These are phyloP conservation scores for Lottia scabra DNA, from an alignment of 2,888 invertebrate species.

Conservation along the genomic window DNA sequence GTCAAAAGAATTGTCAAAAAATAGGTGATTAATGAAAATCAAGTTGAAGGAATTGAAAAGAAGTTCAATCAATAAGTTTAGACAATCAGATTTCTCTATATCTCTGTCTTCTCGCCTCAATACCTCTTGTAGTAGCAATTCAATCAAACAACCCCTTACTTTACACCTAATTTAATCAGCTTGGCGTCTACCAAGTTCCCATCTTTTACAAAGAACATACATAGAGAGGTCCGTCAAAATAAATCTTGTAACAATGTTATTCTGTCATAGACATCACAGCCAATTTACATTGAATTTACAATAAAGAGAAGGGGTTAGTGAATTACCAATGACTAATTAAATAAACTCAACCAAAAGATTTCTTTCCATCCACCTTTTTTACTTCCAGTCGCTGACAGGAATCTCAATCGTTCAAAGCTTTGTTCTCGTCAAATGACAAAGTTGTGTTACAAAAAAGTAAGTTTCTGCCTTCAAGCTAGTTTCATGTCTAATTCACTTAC, in stretches of 20 bases:
- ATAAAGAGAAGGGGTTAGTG: neutral
- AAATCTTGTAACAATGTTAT: constrained; percentile 3
- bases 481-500: no score
- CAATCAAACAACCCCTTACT: neutral
- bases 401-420: no score
- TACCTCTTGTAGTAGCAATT: neutral
- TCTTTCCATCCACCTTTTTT: no score
- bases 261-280: neutral
- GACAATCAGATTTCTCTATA: neutral
- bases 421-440: no score
- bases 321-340: no score
- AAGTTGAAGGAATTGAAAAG: neutral
- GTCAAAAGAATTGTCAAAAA: no score
- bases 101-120: constrained; percentile 2
- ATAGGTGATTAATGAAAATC: neutral
- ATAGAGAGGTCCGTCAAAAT: neutral
- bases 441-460: no score
- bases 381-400: no score
- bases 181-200: constrained; percentile 4
- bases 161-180: neutral
- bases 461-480: no score
- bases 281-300: neutral
- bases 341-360: no score
- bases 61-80: neutral
- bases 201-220: neutral